Evolutionary conservation across 2,113 vertebrate species (phyloP).

Genomic region (Aldabrachelys gigantea): DNA sequence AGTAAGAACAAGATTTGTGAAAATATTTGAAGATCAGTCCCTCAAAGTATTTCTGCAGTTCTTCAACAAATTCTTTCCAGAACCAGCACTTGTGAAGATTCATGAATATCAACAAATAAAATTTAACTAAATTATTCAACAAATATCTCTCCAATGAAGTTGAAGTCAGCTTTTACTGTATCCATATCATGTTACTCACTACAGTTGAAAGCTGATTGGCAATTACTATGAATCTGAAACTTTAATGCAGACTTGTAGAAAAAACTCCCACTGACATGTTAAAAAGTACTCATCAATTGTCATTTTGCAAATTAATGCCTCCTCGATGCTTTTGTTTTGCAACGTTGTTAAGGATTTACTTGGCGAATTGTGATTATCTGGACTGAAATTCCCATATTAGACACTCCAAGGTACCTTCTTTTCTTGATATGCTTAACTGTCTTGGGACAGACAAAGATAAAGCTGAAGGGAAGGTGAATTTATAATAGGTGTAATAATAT

Average conservation of each 20-base stretch:
- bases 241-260: neutral
- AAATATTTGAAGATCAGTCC: neutral
- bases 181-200: neutral
- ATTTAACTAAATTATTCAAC: neutral
- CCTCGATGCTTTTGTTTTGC: neutral
- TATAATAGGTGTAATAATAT: rapidly evolving
- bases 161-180: neutral
- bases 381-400: neutral
- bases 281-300: neutral
- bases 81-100: neutral
- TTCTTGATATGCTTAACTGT: neutral
- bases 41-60: neutral
- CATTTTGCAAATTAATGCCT: neutral
- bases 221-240: neutral
- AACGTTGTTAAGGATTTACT: neutral
- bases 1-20: neutral
- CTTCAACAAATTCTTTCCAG: neutral
- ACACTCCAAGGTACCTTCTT: neutral
- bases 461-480: neutral
- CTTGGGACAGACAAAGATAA: neutral
- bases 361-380: neutral
- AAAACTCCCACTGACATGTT: neutral
- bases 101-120: neutral
- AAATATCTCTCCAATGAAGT: neutral
- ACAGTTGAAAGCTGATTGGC: neutral